Evolutionary conservation across 1,140 invertebrate species (phyloP).

Genomic region (Onthophagus taurus): DNA sequence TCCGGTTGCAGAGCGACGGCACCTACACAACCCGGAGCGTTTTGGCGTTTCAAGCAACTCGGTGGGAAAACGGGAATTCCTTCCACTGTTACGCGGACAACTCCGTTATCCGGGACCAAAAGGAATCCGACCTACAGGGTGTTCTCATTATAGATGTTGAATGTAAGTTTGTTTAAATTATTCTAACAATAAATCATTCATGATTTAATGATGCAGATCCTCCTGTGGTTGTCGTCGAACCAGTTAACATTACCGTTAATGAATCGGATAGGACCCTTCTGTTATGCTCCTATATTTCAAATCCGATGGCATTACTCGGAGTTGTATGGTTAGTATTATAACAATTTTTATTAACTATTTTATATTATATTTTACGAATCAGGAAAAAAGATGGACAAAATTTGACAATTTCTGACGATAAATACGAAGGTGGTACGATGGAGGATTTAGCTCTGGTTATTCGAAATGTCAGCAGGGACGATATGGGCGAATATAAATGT

Average conservation of each 20-base stretch:
- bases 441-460: constrained; percentile 67
- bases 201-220: constrained; percentile 54
- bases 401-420: constrained; percentile 53
- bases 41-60: constrained; percentile 65
- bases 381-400: constrained; percentile 66
- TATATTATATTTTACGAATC: constrained; percentile 9
- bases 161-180: constrained; percentile 55
- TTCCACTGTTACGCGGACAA: constrained; percentile 76
- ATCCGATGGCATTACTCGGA: constrained; percentile 62
- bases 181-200: constrained; percentile 5
- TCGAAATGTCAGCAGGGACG: constrained; percentile 60
- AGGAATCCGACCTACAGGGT: constrained; percentile 60
- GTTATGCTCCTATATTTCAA: constrained; percentile 71
- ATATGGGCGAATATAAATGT: constrained; percentile 75
- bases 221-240: constrained; percentile 63
- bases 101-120: constrained; percentile 59
- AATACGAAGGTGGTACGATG: constrained; percentile 64
- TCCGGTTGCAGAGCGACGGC: constrained; percentile 53
- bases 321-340: constrained; percentile 63
- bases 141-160: constrained; percentile 63
- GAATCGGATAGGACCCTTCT: constrained; percentile 59
- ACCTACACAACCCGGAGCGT: constrained; percentile 70
- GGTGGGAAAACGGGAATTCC: constrained; percentile 69
- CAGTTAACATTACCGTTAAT: constrained; percentile 65
- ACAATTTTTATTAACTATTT: not conserved